Base-by-base conservation (phyloP, 2,797 vertebrate genomes). In the Protonibea diacanthus region DNA sequence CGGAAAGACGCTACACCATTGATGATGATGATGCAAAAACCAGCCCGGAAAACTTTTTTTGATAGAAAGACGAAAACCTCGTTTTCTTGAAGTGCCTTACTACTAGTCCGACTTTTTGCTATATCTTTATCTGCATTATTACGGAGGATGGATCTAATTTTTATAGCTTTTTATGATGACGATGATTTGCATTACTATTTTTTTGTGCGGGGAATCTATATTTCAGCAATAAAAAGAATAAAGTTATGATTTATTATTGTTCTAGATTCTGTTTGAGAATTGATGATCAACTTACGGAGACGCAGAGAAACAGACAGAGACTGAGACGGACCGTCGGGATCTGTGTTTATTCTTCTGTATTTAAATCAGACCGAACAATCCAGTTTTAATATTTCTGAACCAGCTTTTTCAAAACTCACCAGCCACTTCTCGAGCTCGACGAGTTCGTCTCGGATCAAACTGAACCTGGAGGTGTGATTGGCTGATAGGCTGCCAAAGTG, bases 61-160 rank as follows among this genome's bases (percentile, higher is more conserved):
- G 62, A 83, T 61, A 86, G 88, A 91, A 70, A 88, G 88, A 91
- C 44, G 86, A 84, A 86, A 71, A 83, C 79, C 86, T 93, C 91
- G 91, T 90, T 94, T 86, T 93, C 94, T 94, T 92, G 91, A 96
- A 97, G 98, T 99, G 97, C 98, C 97, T 99, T 99, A 97, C 97
- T 98, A 98, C 97, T 98, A 90, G 88, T 88, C 82, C 84, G 20
- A 82, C 85, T 78, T 87, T 85, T 95, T 91, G 92, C 94, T 95
- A 94, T 91, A 95, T 95, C 95, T 97, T 96, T 95, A 92, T 94
- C 92, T 92, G 90, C 92, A 86, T 92, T 92, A 75, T 86, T 76
- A 80, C 76, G 71, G 87, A 89, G 84, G 90, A 87, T 88, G 94
- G 90, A 95, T 93, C 93, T 88, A 89, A 92, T 90, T 95, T 94